A percentile compares a stretch with the other conserved stretches of the same genome.
phyloP scores from a whole-genome alignment of 2,888 invertebrate species.

The Clanis bilineata region DNA sequence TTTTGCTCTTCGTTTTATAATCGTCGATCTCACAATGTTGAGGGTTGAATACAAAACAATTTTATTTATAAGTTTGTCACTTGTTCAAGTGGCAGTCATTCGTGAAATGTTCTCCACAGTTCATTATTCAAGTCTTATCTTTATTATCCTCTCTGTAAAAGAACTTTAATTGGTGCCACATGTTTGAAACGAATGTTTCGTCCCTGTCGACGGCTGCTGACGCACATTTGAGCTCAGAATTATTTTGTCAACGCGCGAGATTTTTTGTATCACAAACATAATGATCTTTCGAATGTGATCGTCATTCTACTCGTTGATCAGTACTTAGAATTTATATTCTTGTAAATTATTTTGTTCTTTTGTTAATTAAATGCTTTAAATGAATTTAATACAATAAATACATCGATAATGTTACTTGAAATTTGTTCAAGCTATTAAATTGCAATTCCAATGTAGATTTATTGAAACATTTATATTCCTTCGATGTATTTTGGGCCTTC shows the following conservation, averaged over 20 bases:
- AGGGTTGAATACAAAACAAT: slow-evolving; percentile 4
- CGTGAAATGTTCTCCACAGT: slow-evolving; percentile 72
- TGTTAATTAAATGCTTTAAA: no score
- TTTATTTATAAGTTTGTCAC: slow-evolving; percentile 58
- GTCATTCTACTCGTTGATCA: no score
- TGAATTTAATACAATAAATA: no score
- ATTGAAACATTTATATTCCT: neutral
- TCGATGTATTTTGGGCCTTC: neutral
- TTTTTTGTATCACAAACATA: slow-evolving; percentile 23
- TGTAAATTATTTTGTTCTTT: no score
- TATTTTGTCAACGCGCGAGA: slow-evolving; percentile 43
- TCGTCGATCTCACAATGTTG: neutral
- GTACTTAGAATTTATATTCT: no score
- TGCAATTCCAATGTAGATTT: neutral
- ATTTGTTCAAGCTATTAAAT: neutral
- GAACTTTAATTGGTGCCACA: slow-evolving; percentile 78
- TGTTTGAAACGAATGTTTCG: slow-evolving; percentile 61
- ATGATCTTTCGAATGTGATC: neutral
- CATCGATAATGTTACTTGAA: no score
- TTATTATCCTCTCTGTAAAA: slow-evolving; percentile 71
- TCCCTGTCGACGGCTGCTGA: slow-evolving; percentile 56
- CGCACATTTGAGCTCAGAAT: slow-evolving; percentile 53
- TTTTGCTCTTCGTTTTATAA: neutral
- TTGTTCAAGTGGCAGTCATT: slow-evolving; percentile 69
- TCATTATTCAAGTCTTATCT: slow-evolving; percentile 76